Percentiles rank a stretch among this genome's conserved stretches.
These are phyloP conservation scores for Melitaea athalia DNA, from an alignment of 2,888 invertebrate species.

Conservation along the genomic window DNA sequence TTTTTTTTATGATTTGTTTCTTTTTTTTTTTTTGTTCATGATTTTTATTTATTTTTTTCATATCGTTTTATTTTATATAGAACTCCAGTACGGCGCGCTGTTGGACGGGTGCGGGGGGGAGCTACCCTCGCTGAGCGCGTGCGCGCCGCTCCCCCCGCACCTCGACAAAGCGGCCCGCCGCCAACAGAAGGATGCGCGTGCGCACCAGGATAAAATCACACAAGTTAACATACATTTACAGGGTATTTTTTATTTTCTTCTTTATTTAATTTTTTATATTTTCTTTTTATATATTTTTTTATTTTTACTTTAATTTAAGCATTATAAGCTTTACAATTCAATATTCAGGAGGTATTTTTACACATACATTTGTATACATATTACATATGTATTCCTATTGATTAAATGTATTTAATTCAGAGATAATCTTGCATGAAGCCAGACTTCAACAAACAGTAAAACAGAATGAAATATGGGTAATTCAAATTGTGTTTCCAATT, in stretches of 20 bases:
- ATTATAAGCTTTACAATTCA: no score
- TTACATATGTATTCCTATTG: no score
- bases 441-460: no score
- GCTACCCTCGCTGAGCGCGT: slow-evolving; percentile 73
- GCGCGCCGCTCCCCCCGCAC: slow-evolving; percentile 77
- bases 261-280: slow-evolving; percentile 35
- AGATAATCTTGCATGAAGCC: no score
- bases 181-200: slow-evolving; percentile 84
- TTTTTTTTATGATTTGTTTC: not conserved
- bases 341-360: no score
- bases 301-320: not conserved
- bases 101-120: slow-evolving; percentile 82
- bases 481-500: slow-evolving; percentile 31
- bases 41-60: slow-evolving; percentile 46
- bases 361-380: no score
- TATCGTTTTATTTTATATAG: slow-evolving; percentile 61
- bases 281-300: slow-evolving; percentile 20
- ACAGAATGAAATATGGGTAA: not conserved
- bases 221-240: slow-evolving; percentile 92
- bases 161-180: slow-evolving; percentile 83
- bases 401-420: no score
- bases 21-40: slow-evolving; percentile 12
- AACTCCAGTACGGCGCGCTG: slow-evolving; percentile 82
- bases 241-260: slow-evolving; percentile 83
- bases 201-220: slow-evolving; percentile 88